These are phyloP conservation scores for Agelas oroides DNA, from an alignment of 37 sponge, comb jelly and placozoan genomes.

Conservation along the genomic window DNA sequence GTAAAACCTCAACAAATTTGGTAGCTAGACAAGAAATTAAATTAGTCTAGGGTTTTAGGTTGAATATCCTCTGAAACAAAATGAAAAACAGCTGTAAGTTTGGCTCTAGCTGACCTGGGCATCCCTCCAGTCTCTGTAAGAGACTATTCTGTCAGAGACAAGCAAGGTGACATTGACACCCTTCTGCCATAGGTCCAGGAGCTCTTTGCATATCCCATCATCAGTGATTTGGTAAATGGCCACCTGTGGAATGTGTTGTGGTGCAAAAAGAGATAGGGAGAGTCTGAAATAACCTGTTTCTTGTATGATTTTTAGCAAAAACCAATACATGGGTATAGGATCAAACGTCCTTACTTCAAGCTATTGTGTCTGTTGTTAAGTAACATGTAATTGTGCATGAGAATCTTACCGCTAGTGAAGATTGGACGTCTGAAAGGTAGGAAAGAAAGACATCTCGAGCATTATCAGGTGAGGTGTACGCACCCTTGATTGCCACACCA, in stretches of 20 bases:
- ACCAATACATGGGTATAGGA: too few relatives aligned
- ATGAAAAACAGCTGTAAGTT: too few relatives aligned
- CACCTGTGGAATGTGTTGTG: constrained; percentile 2
- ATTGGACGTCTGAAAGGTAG: constrained; percentile 17
- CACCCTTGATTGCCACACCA: constrained; percentile 44
- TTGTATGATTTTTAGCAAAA: too few relatives aligned
- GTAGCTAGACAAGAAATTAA: too few relatives aligned
- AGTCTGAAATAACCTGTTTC: too few relatives aligned
- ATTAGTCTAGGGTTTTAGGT: too few relatives aligned
- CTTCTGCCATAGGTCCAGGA: constrained; percentile 43
- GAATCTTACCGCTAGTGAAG: constrained; percentile 32
- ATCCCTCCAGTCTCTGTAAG: constrained; percentile 48
- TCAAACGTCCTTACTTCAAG: too few relatives aligned
- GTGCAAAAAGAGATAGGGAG: too few relatives aligned
- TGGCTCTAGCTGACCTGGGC: constrained; percentile 67
- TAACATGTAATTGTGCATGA: too few relatives aligned
- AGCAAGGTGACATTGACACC: constrained; percentile 76
- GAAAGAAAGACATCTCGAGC: constrained; percentile 49
- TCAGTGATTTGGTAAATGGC: constrained; percentile 80
- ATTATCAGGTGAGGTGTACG: constrained; percentile 78
- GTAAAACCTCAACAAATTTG: too few relatives aligned
- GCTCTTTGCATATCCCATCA: constrained; percentile 50
- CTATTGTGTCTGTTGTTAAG: too few relatives aligned
- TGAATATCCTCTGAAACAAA: too few relatives aligned
- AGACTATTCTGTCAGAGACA: constrained; percentile 71